A percentile compares a stretch with the other conserved stretches of the same genome.
Conservation (phyloP, 2,888 invertebrate genomes). For the Agrotis ipsilon region DNA sequence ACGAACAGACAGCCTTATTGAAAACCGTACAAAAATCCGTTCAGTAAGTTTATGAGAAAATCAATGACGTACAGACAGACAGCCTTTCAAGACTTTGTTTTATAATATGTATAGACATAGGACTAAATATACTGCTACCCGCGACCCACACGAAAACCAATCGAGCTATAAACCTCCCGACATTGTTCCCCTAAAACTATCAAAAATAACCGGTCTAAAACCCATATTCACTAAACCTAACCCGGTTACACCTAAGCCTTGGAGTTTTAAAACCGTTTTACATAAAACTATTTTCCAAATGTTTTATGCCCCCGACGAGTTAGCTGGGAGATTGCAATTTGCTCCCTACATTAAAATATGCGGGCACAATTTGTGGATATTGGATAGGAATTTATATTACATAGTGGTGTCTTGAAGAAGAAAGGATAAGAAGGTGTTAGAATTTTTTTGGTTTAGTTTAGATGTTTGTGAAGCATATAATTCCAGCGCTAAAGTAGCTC, state of each 20-base stretch:
- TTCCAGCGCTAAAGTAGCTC: no score
- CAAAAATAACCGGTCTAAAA: constrained; percentile 22
- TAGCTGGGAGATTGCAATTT: constrained; percentile 86
- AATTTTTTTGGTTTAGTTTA: no score
- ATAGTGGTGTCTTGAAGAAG: constrained; percentile 60
- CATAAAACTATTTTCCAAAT: constrained; percentile 73
- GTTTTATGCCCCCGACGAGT: constrained; percentile 76
- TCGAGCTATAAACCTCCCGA: constrained; percentile 16
- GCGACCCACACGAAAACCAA: neutral
- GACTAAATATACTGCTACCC: neutral
- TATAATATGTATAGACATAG: no score
- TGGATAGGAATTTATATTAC: constrained; percentile 90
- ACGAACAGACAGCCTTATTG: no score
- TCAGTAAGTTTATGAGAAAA: no score
- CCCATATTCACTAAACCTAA: constrained; percentile 25
- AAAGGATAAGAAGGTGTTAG: constrained; percentile 29
- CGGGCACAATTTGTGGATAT: constrained; percentile 88
- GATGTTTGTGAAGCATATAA: no score
- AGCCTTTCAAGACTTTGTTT: no score
- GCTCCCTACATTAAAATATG: constrained; percentile 83
- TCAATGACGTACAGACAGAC: no score
- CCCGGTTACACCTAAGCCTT: constrained; percentile 18
- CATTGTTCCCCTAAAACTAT: constrained; percentile 30
- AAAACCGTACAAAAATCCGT: no score
- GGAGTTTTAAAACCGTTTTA: constrained; percentile 55